These are phyloP conservation scores for Oostethus manadensis DNA, from an alignment of 2,113 vertebrate genomes.

Conservation along the genomic window DNA sequence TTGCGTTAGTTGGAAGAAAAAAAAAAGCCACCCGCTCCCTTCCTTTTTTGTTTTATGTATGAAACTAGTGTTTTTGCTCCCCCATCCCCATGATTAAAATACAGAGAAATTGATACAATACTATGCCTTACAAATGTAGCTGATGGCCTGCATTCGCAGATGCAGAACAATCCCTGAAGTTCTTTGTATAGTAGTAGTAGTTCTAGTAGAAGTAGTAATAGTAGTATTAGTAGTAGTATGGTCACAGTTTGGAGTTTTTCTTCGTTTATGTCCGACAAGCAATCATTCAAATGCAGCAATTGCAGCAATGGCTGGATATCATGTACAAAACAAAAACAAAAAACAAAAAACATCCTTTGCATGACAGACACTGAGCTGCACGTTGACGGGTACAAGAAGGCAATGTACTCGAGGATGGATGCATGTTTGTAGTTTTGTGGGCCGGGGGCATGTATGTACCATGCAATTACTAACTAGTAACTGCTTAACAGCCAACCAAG, in stretches of 20 bases:
- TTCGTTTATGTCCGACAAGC: constrained; percentile 59
- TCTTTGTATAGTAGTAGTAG: constrained; percentile 84
- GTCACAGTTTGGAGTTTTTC: constrained; percentile 83
- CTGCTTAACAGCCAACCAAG: constrained; percentile 37
- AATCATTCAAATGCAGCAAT: constrained; percentile 64
- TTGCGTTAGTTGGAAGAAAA: constrained; percentile 76
- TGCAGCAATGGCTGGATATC: constrained; percentile 66
- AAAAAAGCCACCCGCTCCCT: constrained; percentile 55
- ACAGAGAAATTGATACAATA: constrained; percentile 95
- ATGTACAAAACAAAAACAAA: constrained; percentile 74
- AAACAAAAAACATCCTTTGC: constrained; percentile 64
- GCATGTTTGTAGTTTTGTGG: constrained; percentile 31
- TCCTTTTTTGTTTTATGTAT: constrained; percentile 85
- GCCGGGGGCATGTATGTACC: constrained; percentile 46
- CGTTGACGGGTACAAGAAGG: constrained; percentile 76
- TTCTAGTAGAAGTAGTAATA: constrained; percentile 64
- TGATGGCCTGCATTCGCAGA: constrained; percentile 80
- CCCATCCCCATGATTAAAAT: constrained; percentile 92
- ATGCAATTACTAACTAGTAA: constrained; percentile 56
- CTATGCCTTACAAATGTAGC: constrained; percentile 88
- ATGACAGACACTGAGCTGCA: constrained; percentile 85
- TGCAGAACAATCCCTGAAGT: constrained; percentile 91
- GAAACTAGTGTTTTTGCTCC: constrained; percentile 98
- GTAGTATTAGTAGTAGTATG: constrained; percentile 65
- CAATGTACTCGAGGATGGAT: constrained; percentile 56